Base-by-base conservation (phyloP, 2,797 vertebrate species). In the Cirrhinus mrigala region DNA sequence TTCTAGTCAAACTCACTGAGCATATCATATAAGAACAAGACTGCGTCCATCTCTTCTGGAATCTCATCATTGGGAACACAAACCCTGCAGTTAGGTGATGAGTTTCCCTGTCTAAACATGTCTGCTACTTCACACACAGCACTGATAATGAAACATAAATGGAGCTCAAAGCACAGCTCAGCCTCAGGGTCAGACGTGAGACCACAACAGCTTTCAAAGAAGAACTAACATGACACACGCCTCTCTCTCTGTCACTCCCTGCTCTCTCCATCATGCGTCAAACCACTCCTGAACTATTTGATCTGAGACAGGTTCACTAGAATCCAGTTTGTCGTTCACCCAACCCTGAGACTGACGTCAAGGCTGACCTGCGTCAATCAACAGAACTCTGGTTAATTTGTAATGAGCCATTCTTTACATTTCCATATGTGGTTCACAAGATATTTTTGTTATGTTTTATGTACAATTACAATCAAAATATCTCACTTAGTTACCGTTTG, bases 71-170 rank as follows among this genome's bases (percentile, higher is more conserved):
- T 11, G 9, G 52, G 27, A 78, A 50, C 37, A 44, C 20, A 64
- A 70, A 48, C 16, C 62, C 64, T 58, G 62, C 33, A 84, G 62
- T 84, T 33, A 77, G 48, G 14, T 54, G 82, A 78, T 70, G 82
- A 81, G 82, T 81, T 87, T 82, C 78, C 84, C 48, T 87, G 89
- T 86, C 83, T 66, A 84, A 88, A 87, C 89, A 84, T 62, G 88
- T 81, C 79, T 79, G 56, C 82, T 60, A 71, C 77, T 80, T 74
- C 48, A 79, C 64, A 88, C 83, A 70, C 75, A 46, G 44, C 76
- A 60, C 87, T 81, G 85, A 87, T 88, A 87, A 88, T 88, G 87
- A 88, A 88, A 88, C 85, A 80, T 68, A 82, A 88, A 83, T 82
- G 85, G 68, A 86, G 83, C 88, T 90, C 82, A 89, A 88, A 89